Evolutionary conservation across 2,888 invertebrate species (phyloP).

Genomic region (Scaptomyza caliginosa): DNA sequence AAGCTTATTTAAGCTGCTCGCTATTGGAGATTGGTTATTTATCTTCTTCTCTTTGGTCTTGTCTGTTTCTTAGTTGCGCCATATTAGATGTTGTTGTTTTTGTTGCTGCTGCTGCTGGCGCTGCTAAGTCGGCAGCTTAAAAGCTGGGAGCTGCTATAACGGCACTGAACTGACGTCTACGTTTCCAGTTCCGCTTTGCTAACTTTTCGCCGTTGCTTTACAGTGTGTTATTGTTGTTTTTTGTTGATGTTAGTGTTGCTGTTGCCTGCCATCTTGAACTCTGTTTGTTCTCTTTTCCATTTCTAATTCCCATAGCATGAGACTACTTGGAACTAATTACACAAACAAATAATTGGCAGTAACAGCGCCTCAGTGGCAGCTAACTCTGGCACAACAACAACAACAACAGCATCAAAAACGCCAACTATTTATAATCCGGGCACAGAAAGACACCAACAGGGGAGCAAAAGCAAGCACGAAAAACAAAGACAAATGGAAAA

Average conservation of each 20-base stretch:
- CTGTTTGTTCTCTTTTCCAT: conserved; percentile 55
- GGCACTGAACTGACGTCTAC: conserved; percentile 59
- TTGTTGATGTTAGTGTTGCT: conserved; percentile 19
- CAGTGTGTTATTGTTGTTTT: conserved; percentile 42
- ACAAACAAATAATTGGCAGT: conserved; percentile 65
- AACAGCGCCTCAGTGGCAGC: conserved; percentile 35
- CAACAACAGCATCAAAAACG: conserved; percentile 36
- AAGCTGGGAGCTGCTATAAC: conserved; percentile 70
- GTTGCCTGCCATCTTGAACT: conserved; percentile 40
- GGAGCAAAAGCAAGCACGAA: conserved; percentile 34
- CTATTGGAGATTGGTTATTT: conserved; percentile 37
- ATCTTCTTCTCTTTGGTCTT: conserved; percentile 38
- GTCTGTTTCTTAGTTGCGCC: conserved; percentile 38
- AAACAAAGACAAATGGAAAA: background rate
- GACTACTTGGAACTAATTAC: conserved; percentile 64
- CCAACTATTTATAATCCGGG: conserved; percentile 67
- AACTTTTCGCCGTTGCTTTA: conserved; percentile 70
- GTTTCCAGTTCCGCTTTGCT: conserved; percentile 79
- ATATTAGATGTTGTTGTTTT: conserved; percentile 32
- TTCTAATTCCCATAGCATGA: conserved; percentile 64
- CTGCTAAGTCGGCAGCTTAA: conserved; percentile 53
- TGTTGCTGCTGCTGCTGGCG: conserved; percentile 28
- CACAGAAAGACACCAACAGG: conserved; percentile 42
- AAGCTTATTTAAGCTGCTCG: conserved; percentile 55
- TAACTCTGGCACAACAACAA: conserved; percentile 42